A percentile compares a stretch with the other conserved stretches of the same genome.
Evolutionary conservation across 2,113 vertebrate genomes (phyloP).

Genomic region (Okapia johnstoni): DNA sequence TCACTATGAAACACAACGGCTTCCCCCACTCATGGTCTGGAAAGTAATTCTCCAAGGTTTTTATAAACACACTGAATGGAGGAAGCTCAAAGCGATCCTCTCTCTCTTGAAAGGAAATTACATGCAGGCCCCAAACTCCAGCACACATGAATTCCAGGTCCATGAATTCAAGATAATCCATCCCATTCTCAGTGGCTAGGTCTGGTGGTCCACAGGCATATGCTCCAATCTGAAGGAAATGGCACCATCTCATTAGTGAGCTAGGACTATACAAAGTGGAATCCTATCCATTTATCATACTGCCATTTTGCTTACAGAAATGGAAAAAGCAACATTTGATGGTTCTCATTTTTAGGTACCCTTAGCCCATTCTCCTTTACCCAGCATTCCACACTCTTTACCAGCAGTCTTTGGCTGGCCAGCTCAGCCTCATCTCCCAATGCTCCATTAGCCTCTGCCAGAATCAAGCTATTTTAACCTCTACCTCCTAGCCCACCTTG

Average conservation of each 20-base stretch:
- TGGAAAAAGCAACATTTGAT: background rate
- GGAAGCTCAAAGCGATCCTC: background rate
- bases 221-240: background rate
- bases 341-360: background rate
- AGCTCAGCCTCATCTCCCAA: background rate
- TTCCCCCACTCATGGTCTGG: conserved; percentile 27
- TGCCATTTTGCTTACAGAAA: background rate
- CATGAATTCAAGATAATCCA: conserved; percentile 9
- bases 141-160: background rate
- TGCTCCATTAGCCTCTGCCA: background rate
- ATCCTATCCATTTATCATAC: background rate
- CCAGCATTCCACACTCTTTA: background rate
- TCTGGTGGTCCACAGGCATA: background rate
- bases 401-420: background rate
- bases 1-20: conserved; percentile 35
- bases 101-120: conserved; percentile 36
- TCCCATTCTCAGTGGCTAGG: background rate
- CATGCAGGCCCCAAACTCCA: background rate
- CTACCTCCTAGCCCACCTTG: background rate
- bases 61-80: conserved; percentile 56
- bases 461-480: background rate
- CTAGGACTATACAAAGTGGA: background rate
- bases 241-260: background rate
- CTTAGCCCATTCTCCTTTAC: background rate
- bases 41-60: conserved; percentile 52